phyloP scores from a whole-genome alignment of 2,113 vertebrate genomes.

The Istiophorus platypterus region DNA sequence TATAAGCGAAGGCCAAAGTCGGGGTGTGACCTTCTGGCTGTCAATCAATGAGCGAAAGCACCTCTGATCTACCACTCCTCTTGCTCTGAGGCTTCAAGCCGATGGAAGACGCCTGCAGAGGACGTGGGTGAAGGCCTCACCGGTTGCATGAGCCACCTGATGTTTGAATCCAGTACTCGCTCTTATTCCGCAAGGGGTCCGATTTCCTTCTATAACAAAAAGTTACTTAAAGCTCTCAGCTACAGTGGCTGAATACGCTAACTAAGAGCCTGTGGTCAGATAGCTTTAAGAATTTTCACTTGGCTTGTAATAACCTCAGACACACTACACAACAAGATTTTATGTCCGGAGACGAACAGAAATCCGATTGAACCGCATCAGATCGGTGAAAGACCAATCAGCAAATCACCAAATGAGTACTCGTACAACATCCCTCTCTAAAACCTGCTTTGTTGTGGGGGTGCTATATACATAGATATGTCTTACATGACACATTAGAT shows the following conservation, averaged over 20 bases:
- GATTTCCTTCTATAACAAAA: too few species aligned
- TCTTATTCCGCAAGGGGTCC: not conserved
- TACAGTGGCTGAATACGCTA: not conserved
- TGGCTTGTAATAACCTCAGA: not conserved
- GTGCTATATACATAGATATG: not conserved
- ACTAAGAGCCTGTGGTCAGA: not conserved
- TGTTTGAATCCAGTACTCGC: not conserved
- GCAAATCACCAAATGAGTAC: not conserved
- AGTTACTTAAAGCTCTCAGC: not conserved
- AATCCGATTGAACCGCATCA: not conserved
- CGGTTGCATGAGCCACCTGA: conserved; percentile 1
- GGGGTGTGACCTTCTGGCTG: too few species aligned
- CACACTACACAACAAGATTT: not conserved
- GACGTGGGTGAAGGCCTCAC: too few species aligned
- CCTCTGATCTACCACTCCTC: too few species aligned
- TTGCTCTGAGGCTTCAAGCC: not conserved
- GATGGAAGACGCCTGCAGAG: too few species aligned
- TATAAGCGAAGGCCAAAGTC: not conserved
- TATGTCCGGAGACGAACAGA: not conserved
- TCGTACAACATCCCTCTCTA: not conserved
- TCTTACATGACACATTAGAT: not conserved
- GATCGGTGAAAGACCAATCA: not conserved
- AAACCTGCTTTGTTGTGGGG: not conserved
- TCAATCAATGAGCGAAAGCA: too few species aligned
- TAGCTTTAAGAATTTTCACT: not conserved